These are phyloP conservation scores for Geopemphigus sp. DNA, from an alignment of 1,140 invertebrate species.

Conservation along the genomic window DNA sequence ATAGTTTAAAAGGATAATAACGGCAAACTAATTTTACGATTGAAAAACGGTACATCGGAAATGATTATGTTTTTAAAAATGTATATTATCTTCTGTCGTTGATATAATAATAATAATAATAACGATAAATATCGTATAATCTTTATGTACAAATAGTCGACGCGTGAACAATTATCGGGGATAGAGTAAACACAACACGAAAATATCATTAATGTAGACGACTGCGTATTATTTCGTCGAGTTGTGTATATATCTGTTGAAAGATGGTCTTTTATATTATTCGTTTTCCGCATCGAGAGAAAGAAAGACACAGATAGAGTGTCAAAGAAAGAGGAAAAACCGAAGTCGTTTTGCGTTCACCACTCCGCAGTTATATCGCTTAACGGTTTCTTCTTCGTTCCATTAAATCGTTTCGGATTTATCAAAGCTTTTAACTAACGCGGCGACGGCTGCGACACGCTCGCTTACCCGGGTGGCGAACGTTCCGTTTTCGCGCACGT, in stretches of 20 bases:
- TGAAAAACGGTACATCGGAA: no score
- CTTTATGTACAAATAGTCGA: not conserved
- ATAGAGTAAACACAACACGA: not conserved
- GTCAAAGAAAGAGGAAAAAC: not conserved
- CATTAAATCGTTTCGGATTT: not conserved
- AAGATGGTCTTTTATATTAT: not conserved
- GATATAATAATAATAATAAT: not conserved
- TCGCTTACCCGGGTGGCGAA: no score
- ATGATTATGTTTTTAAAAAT: no score
- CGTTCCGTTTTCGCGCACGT: not conserved
- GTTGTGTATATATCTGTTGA: not conserved
- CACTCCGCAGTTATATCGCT: not conserved
- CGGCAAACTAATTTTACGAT: no score
- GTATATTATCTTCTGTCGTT: not conserved
- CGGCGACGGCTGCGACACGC: no score
- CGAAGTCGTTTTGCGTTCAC: not conserved
- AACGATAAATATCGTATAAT: no score
- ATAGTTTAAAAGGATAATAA: no score
- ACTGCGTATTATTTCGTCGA: not conserved
- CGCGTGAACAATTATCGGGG: not conserved
- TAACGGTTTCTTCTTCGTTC: not conserved
- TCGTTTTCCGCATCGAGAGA: no score
- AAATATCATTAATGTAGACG: conserved; percentile 18
- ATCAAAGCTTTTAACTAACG: not conserved
- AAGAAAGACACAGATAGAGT: no score